Evolutionary conservation across 2,888 invertebrate genomes (phyloP).

Genomic region (Lithophane leautieri): DNA sequence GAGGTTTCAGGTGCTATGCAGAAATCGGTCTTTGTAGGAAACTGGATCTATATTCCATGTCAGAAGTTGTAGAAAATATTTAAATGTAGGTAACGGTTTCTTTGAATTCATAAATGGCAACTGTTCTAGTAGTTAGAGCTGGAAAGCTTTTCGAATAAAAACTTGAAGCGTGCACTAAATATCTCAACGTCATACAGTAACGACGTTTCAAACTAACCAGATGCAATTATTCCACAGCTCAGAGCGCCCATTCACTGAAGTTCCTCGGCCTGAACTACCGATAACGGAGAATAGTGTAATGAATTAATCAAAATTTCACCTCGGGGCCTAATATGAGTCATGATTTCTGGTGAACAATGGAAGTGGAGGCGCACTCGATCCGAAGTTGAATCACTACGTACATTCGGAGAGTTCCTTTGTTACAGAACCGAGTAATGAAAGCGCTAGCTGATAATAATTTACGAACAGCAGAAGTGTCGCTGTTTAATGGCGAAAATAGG

Average conservation of each 20-base stretch:
- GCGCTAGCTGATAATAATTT: slow-evolving; percentile 90
- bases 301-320: slow-evolving; percentile 90
- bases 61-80: neutral
- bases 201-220: slow-evolving; percentile 69
- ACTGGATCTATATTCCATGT: neutral
- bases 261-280: slow-evolving; percentile 77
- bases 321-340: slow-evolving; percentile 87
- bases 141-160: slow-evolving; percentile 30
- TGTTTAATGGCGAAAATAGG: slow-evolving; percentile 87
- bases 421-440: slow-evolving; percentile 88
- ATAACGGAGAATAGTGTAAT: slow-evolving; percentile 85
- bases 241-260: slow-evolving; percentile 79
- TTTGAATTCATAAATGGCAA: neutral
- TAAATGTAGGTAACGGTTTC: neutral
- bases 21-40: neutral
- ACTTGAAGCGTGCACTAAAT: slow-evolving; percentile 36
- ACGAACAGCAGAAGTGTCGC: slow-evolving; percentile 90
- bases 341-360: slow-evolving; percentile 87
- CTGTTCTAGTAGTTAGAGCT: neutral
- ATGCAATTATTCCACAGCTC: slow-evolving; percentile 79
- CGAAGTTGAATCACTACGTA: slow-evolving; percentile 89
- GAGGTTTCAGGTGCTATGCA: neutral
- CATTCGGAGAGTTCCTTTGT: slow-evolving; percentile 88
- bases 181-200: slow-evolving; percentile 57
- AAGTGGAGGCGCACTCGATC: slow-evolving; percentile 82